Conservation (phyloP, 1,140 invertebrate species). For the Anadara kagoshimensis region DNA sequence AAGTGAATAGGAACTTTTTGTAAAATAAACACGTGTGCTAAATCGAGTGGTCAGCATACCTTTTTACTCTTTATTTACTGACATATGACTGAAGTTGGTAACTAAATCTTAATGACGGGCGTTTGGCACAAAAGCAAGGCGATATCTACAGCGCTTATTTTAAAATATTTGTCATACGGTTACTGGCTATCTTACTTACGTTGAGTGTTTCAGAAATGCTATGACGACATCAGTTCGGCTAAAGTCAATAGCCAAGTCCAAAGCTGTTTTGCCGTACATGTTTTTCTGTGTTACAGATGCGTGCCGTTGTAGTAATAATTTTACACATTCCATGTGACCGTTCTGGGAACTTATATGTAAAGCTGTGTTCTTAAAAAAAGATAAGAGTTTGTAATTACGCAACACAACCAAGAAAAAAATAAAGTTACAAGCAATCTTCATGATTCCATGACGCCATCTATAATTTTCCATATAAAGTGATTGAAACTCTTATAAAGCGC, state of each 20-base stretch:
- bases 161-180: background rate
- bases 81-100: background rate
- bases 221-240: constrained; percentile 29
- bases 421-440: too few species aligned
- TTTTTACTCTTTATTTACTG: background rate
- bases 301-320: constrained; percentile 14
- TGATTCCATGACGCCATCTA: too few species aligned
- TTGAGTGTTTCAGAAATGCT: constrained; percentile 14
- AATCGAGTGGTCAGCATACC: background rate
- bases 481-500: too few species aligned
- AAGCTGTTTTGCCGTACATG: constrained; percentile 15
- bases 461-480: too few species aligned
- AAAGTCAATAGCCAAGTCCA: constrained; percentile 26
- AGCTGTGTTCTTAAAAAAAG: constrained; percentile 33
- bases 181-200: background rate
- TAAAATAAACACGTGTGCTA: too few species aligned
- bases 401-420: too few species aligned
- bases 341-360: constrained; percentile 24
- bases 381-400: background rate
- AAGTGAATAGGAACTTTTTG: too few species aligned
- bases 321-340: constrained; percentile 28
- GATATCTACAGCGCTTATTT: too few species aligned
- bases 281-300: constrained; percentile 20
- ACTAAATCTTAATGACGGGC: too few species aligned
- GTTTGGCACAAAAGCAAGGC: too few species aligned